Evolutionary conservation across 1,140 invertebrate species (phyloP).

Genomic region (Diachasmimorpha longicaudata): DNA sequence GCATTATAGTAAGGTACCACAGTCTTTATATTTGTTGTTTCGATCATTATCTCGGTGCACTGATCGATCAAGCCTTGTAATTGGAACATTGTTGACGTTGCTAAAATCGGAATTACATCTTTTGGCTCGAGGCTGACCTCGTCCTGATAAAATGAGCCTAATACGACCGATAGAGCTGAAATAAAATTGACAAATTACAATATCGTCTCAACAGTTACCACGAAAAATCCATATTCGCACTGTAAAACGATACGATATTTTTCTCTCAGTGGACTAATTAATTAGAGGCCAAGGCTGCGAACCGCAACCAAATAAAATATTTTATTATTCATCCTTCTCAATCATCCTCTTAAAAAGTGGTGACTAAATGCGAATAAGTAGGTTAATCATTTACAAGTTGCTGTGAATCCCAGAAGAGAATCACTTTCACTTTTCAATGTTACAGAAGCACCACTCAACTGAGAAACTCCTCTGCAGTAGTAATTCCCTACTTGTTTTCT

Average conservation of each 20-base stretch:
- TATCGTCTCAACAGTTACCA: background rate
- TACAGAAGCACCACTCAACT: background rate
- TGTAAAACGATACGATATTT: too few relatives aligned
- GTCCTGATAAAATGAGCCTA: slow-evolving; percentile 82
- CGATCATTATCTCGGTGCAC: slow-evolving; percentile 77
- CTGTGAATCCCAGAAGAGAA: slow-evolving; percentile 24
- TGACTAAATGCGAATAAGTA: slow-evolving; percentile 34
- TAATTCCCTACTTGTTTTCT: background rate
- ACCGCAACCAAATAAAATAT: too few relatives aligned
- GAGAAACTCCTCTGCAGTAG: background rate
- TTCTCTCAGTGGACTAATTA: too few relatives aligned
- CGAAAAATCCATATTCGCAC: too few relatives aligned
- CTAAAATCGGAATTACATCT: slow-evolving; percentile 74
- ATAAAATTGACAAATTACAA: slow-evolving; percentile 37
- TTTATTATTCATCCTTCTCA: background rate
- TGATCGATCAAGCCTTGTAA: slow-evolving; percentile 79
- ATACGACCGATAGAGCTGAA: slow-evolving; percentile 72
- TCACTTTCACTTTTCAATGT: slow-evolving; percentile 34
- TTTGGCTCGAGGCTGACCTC: slow-evolving; percentile 76
- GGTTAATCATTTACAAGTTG: slow-evolving; percentile 25
- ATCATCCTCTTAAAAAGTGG: slow-evolving; percentile 28
- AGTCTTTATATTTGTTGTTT: slow-evolving; percentile 76
- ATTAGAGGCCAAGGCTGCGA: too few relatives aligned
- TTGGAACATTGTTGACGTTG: slow-evolving; percentile 80
- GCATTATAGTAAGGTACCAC: slow-evolving; percentile 75